Evolutionary conservation across 2,797 vertebrate species (phyloP).

Genomic region (Chromis chromis): DNA sequence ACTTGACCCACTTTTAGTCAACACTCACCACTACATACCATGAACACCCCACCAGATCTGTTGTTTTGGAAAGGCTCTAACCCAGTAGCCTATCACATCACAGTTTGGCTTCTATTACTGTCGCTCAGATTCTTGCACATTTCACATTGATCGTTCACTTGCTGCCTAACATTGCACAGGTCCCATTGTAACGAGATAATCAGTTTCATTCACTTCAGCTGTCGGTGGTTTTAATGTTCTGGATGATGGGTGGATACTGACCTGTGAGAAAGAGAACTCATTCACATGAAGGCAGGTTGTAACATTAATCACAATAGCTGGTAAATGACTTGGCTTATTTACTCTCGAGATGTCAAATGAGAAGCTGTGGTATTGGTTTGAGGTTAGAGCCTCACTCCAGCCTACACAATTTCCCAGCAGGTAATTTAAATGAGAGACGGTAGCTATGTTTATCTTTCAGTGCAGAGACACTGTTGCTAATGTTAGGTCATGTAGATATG

Average conservation of each 20-base stretch:
- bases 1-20: too few relatives aligned
- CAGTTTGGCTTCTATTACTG: too few relatives aligned
- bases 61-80: too few relatives aligned
- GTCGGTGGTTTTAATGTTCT: too few relatives aligned
- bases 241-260: background rate
- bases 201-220: too few relatives aligned
- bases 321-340: slow-evolving; percentile 75
- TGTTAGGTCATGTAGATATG: slow-evolving; percentile 25
- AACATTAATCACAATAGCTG: slow-evolving; percentile 68
- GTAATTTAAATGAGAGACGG: slow-evolving; percentile 71
- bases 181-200: too few relatives aligned
- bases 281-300: slow-evolving; percentile 40
- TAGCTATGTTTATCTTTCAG: slow-evolving; percentile 62
- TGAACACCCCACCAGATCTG: too few relatives aligned
- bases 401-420: slow-evolving; percentile 77
- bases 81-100: too few relatives aligned
- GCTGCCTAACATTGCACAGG: too few relatives aligned
- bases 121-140: too few relatives aligned
- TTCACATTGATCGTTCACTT: too few relatives aligned
- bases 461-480: background rate
- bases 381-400: slow-evolving; percentile 59
- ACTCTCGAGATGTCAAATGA: slow-evolving; percentile 48
- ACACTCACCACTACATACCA: too few relatives aligned
- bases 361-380: slow-evolving; percentile 73
- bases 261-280: slow-evolving; percentile 48